These are phyloP conservation scores for Hozukius guyotensis DNA, from an alignment of 2,797 vertebrate species.

Conservation along the genomic window DNA sequence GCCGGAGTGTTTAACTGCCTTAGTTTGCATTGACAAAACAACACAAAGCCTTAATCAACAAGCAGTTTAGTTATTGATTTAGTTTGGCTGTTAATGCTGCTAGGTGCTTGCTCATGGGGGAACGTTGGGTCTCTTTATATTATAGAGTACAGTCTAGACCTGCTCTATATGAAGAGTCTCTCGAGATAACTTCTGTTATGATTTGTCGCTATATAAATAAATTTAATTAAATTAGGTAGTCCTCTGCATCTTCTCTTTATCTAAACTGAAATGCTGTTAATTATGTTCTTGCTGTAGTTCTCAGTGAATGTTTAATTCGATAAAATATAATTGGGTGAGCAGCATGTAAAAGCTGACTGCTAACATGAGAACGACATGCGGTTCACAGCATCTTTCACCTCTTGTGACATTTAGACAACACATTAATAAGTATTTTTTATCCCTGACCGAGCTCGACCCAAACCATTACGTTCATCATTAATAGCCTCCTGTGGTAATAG, in stretches of 20 bases:
- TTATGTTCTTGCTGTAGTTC: no score
- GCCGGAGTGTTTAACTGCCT: background rate
- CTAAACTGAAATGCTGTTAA: background rate
- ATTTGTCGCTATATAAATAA: no score
- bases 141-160: no score
- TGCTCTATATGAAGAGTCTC: no score
- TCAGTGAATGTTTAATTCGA: background rate
- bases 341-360: background rate
- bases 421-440: conserved; percentile 44
- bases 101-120: background rate
- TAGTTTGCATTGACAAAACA: background rate
- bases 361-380: background rate
- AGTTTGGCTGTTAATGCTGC: background rate
- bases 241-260: background rate
- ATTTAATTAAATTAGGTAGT: background rate
- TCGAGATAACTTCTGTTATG: no score
- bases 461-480: conserved; percentile 49
- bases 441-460: conserved; percentile 3
- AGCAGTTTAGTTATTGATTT: background rate
- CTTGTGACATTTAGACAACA: conserved; percentile 56
- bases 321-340: background rate
- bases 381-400: conserved; percentile 4
- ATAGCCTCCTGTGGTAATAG: conserved; percentile 48
- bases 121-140: no score
- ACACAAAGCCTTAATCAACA: background rate